phyloP scores from a whole-genome alignment of 2,888 invertebrate species.

The Dolichomitus sp. region DNA sequence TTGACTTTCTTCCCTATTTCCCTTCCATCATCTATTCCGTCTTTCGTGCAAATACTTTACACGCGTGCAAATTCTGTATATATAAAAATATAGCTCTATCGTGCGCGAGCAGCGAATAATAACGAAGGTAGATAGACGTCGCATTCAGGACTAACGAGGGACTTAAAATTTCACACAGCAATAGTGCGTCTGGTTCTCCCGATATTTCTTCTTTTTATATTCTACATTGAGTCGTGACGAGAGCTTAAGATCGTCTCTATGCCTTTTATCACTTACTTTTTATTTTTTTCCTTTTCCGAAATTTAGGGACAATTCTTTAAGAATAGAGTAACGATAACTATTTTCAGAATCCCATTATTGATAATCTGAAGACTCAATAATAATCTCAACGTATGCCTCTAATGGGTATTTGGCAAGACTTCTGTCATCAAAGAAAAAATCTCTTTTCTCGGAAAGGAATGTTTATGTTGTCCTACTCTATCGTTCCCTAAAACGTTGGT shows the following conservation, averaged over 20 bases:
- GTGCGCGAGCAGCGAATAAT: slow-evolving; percentile 50
- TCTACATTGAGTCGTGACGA: slow-evolving; percentile 28
- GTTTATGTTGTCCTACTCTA: no score
- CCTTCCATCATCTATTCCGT: slow-evolving; percentile 28
- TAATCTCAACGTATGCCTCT: no score
- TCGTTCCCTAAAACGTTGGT: background rate
- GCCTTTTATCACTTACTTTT: background rate
- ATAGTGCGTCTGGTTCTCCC: slow-evolving; percentile 34
- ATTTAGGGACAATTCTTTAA: background rate
- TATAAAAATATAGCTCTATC: slow-evolving; percentile 15
- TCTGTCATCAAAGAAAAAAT: no score
- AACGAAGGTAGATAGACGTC: slow-evolving; percentile 34
- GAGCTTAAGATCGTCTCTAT: slow-evolving; percentile 12
- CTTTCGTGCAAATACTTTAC: slow-evolving; percentile 16
- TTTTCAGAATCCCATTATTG: no score
- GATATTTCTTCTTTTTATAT: slow-evolving; percentile 38
- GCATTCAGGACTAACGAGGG: slow-evolving; percentile 57
- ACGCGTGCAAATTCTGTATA: slow-evolving; percentile 35
- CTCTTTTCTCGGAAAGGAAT: no score
- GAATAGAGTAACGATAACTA: background rate
- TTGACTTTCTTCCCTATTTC: slow-evolving; percentile 20
- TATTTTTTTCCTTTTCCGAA: background rate
- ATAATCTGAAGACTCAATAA: no score
- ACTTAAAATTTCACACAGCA: slow-evolving; percentile 56
- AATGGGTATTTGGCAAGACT: no score